Percentiles rank a stretch among this genome's conserved stretches.
phyloP scores from a whole-genome alignment of 2,888 invertebrate genomes.

The Erynnis tages region DNA sequence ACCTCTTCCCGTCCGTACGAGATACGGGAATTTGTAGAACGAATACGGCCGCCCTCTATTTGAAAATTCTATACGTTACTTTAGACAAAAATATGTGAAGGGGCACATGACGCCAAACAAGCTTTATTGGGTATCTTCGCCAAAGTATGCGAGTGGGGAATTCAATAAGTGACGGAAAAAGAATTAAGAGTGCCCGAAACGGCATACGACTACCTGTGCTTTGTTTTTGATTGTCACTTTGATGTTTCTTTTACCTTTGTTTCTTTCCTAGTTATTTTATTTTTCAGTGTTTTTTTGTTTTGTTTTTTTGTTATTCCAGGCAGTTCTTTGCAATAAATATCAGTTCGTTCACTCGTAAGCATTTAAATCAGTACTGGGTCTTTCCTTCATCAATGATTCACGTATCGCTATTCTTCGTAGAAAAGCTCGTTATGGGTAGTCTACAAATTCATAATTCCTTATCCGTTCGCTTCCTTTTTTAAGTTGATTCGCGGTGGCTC shows the following conservation, averaged over 20 bases:
- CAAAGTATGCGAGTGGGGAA: constrained; percentile 70
- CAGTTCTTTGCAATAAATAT: neutral
- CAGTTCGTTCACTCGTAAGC: too few species aligned
- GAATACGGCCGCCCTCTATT: constrained; percentile 60
- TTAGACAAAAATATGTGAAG: constrained; percentile 65
- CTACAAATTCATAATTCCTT: constrained; percentile 49
- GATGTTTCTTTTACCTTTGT: constrained; percentile 37
- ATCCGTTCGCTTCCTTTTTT: constrained; percentile 43
- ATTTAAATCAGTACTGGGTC: constrained; percentile 13
- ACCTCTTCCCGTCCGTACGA: constrained; percentile 62
- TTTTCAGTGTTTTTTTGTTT: neutral
- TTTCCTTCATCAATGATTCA: constrained; percentile 41
- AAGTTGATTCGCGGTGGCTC: constrained; percentile 60
- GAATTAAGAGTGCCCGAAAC: constrained; percentile 61
- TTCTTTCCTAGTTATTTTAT: constrained; percentile 25
- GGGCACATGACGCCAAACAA: constrained; percentile 66
- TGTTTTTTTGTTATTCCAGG: neutral
- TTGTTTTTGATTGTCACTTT: constrained; percentile 53
- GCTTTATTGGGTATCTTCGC: constrained; percentile 75
- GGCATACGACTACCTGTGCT: constrained; percentile 54
- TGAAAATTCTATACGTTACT: constrained; percentile 69
- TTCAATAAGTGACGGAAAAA: constrained; percentile 74
- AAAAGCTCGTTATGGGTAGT: constrained; percentile 36
- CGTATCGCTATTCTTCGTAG: constrained; percentile 39
- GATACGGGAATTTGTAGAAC: constrained; percentile 63